Conservation (phyloP, 2,888 invertebrate species). For the Tachina grossa region DNA sequence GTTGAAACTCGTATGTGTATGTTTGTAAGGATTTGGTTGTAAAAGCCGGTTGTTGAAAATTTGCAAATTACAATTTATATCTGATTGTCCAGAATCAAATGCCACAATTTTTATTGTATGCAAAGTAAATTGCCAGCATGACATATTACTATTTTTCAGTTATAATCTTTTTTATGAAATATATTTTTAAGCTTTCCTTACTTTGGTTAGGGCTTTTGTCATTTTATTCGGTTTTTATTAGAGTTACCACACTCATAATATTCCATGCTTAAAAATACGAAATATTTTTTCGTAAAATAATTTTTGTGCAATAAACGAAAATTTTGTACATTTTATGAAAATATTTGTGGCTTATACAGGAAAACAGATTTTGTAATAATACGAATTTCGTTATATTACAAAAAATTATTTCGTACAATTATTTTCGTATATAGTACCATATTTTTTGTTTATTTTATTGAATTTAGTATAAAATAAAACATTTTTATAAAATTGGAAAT, state of each 20-base stretch:
- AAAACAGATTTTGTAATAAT: too few relatives aligned
- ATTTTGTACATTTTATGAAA: too few relatives aligned
- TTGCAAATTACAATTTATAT: slow-evolving; percentile 65
- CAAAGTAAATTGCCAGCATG: slow-evolving; percentile 66
- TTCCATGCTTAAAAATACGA: too few relatives aligned
- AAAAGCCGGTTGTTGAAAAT: slow-evolving; percentile 61
- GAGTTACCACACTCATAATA: slow-evolving; percentile 48
- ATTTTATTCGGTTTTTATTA: slow-evolving; percentile 16
- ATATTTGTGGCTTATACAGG: too few relatives aligned
- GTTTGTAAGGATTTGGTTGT: not conserved
- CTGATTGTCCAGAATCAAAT: slow-evolving; percentile 66
- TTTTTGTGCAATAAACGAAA: too few relatives aligned
- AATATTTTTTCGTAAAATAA: too few relatives aligned
- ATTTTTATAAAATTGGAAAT: too few relatives aligned
- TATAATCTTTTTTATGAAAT: not conserved
- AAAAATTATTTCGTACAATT: too few relatives aligned
- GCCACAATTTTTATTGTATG: slow-evolving; percentile 54
- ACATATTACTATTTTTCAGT: slow-evolving; percentile 37
- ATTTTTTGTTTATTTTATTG: too few relatives aligned
- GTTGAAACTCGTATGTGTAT: not conserved
- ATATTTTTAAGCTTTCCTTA: slow-evolving; percentile 1
- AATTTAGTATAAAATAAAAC: too few relatives aligned
- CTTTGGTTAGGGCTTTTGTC: not conserved
- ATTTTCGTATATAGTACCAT: too few relatives aligned
- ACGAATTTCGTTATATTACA: too few relatives aligned